A percentile compares a stretch with the other conserved stretches of the same genome.
Evolutionary conservation across 2,113 vertebrate genomes (phyloP).

Genomic region (Camelus bactrianus): DNA sequence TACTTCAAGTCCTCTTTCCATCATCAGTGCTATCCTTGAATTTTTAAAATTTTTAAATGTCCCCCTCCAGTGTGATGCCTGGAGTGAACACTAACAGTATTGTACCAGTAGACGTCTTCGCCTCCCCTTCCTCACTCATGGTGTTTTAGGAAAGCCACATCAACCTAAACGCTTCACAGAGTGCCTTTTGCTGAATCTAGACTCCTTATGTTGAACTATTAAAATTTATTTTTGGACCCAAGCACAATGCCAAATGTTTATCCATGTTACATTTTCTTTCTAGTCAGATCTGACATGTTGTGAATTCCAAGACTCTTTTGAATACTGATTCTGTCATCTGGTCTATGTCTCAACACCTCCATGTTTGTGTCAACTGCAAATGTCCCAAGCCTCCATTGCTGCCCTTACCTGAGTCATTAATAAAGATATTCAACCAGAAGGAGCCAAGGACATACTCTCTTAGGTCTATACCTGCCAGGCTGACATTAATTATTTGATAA

Average conservation of each 20-base stretch:
- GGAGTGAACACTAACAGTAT: neutral
- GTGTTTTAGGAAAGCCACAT: neutral
- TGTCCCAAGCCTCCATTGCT: neutral
- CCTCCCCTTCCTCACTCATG: neutral
- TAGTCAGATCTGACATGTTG: neutral
- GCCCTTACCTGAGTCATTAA: neutral
- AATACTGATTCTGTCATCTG: neutral
- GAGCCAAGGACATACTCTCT: neutral
- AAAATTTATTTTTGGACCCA: neutral
- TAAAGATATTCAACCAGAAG: neutral
- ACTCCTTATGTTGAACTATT: neutral
- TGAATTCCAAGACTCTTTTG: neutral
- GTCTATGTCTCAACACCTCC: neutral
- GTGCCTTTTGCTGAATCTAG: neutral
- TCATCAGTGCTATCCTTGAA: neutral
- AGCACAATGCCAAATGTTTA: neutral
- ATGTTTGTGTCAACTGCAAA: neutral
- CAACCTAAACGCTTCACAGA: neutral
- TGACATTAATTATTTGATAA: neutral
- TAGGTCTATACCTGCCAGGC: neutral
- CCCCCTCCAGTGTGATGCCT: neutral
- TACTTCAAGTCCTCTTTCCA: neutral
- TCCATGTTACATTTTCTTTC: neutral
- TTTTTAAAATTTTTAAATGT: neutral
- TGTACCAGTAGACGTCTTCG: accelerated